Conservation (phyloP, 2,113 vertebrate species). For the Isurus oxyrinchus region DNA sequence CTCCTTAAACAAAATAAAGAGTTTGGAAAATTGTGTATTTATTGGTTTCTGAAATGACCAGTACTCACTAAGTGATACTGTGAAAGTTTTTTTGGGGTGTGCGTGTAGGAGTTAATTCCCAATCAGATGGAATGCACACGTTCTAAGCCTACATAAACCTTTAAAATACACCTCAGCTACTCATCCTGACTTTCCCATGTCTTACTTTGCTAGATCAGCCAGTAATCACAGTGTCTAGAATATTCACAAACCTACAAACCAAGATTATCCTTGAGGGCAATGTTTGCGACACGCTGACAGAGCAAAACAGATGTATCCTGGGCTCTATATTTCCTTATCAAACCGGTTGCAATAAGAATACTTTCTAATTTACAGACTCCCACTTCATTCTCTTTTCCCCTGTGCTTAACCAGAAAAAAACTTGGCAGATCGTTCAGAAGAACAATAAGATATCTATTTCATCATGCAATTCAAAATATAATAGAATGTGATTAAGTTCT, state of each 20-base stretch:
- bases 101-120: not conserved
- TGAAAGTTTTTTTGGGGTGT: not conserved
- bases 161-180: not conserved
- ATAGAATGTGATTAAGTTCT: constrained; percentile 38
- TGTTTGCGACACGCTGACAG: not conserved
- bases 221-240: constrained; percentile 31
- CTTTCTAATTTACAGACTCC: not conserved
- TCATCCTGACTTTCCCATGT: not conserved
- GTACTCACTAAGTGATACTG: not conserved
- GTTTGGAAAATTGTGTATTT: not conserved
- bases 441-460: constrained; percentile 47
- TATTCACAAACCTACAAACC: not conserved
- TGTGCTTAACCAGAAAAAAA: constrained; percentile 32
- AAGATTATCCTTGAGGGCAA: not conserved
- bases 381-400: not conserved
- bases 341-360: constrained; percentile 22
- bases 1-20: not conserved
- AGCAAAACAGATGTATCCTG: not conserved
- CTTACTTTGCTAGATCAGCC: not conserved
- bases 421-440: constrained; percentile 50
- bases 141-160: not conserved
- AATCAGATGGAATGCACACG: too few species aligned
- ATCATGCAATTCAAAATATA: constrained; percentile 45
- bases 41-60: not conserved
- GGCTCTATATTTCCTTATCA: constrained; percentile 13